These are phyloP conservation scores for Stichopus chloronotus DNA, from an alignment of 35 echinoderm and acorn worm genomes.

Conservation along the genomic window DNA sequence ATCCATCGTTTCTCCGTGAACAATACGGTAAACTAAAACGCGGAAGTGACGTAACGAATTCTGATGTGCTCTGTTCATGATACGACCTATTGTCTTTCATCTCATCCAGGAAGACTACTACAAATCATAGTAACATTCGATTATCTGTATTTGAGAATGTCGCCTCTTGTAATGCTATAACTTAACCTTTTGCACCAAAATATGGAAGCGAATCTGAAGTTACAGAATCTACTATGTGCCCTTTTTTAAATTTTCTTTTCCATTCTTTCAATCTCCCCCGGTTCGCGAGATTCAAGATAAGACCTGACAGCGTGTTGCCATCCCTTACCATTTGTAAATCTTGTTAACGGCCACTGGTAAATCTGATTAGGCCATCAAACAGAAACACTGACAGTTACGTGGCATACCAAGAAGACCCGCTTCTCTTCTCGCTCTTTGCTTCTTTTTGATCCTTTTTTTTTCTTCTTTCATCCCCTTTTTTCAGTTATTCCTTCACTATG, in stretches of 20 bases:
- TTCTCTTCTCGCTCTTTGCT: background rate
- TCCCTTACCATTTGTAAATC: background rate
- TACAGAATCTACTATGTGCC: background rate
- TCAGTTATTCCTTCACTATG: too few relatives aligned
- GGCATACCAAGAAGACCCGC: background rate
- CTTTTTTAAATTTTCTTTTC: background rate
- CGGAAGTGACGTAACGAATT: too few relatives aligned
- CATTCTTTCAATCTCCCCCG: background rate
- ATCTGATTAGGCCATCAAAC: background rate
- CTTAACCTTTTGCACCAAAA: too few relatives aligned
- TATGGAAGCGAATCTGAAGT: too few relatives aligned
- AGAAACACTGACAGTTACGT: background rate
- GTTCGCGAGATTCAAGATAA: background rate
- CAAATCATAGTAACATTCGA: too few relatives aligned
- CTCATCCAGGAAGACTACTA: too few relatives aligned
- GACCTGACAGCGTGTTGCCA: background rate
- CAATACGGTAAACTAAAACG: too few relatives aligned
- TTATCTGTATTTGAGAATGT: too few relatives aligned
- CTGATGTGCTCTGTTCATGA: too few relatives aligned
- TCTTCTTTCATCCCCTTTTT: background rate
- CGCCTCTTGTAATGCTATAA: too few relatives aligned
- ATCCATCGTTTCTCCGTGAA: too few relatives aligned
- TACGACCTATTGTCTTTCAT: too few relatives aligned
- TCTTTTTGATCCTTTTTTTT: background rate
- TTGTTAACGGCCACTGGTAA: background rate